Base-by-base conservation (phyloP, 2,113 vertebrate genomes). In the Amphiprion percula region DNA sequence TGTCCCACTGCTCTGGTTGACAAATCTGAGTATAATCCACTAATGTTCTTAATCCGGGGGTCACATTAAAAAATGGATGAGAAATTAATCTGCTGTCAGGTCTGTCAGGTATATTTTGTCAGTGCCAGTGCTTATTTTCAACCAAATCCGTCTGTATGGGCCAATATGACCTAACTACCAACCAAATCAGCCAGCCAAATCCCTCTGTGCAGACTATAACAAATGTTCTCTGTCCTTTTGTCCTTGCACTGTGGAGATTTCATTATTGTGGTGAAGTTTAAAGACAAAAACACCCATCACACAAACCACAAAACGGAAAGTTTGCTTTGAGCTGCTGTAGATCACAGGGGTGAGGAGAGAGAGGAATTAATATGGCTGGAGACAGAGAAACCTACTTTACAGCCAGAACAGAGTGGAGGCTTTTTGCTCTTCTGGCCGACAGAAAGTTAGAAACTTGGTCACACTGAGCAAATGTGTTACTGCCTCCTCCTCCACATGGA, bases 21-120 rank as follows among this genome's bases (percentile, higher is more conserved):
- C 85, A 94, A 91, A 94, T 88, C 90, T 90, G 84, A 85, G 77
- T 81, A 90, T 93, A 93, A 93, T 93, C 93, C 89, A 30, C 85
- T 89, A 91, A 91, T 85, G 88, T 90, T 91, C 88, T 80, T 94
- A 94, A 95, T 94, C 93, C 92, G 54, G 73, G 72, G 87, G 90
- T 92, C 91, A 93, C 90, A 92, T 92, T 92, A 88, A 91, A 94
- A 92, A 91, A 84, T 90, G 87, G 86, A 92, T 91, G 89, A 91
- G 89, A 91, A 91, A 92, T 94, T 93, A 93, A 94, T 94, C 91
- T 91, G 88, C 90, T 87, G 75, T 90, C 90, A 86, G 83, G 84
- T 88, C 87, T 87, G 89, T 86, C 90, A 92, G 88, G 85, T 91
- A 86, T 88, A 84, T 86, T 88, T 86, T 87, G 66, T 90, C 77